Evolutionary conservation across 2,888 invertebrate species (phyloP), one percentile per base, ranked within the genome.

Genomic region (Apamea sordens): DNA sequence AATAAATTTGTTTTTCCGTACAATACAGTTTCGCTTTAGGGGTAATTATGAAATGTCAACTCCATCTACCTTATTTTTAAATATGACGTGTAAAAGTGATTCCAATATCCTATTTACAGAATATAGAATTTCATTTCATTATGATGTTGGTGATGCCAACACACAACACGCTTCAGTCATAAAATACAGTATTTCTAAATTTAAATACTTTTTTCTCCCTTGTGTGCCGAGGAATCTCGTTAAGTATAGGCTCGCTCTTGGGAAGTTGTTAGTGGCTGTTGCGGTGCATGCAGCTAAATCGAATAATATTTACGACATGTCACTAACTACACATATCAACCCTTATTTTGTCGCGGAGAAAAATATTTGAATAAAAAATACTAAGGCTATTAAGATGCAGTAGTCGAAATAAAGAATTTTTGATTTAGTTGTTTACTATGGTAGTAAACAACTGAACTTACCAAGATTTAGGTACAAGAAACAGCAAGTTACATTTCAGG

Each of bases 401-500:
- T 24, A 6, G 44, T 21, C 15, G 53, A 47, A 68, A 44, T 53
- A 82, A 82, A 75, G 18, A 74, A 67, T 15, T 63, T 63, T 65
- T 70, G 32, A 32, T 32, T 32, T 32, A 32, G 32, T 32, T 32
- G 32, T 32, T 32, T 32, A 32, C 32, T 59, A 73, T 67, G 65
- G 56, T 50, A 24, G 24, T 59, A 59, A 78, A 74, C 53, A 74
- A 68, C 15, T 41, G 15, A 21, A 70, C 50, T 61, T 47, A 32
- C 21, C 15, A 59, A 59, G 36, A 36, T 28, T 67, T 15, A 44
- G 21, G 64, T 41, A 69, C n/a, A 77, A 61, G 13, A 24, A 64
- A 41, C 15, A 0, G 11, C 5, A 44, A 67, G 3, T 50, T 11
- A 28, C 13, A 63, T 32, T 59, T 61, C 32, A n/a, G 32, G n/a